phyloP scores from a whole-genome alignment of 1,140 invertebrate genomes.

The Choristoneura fumiferana region DNA sequence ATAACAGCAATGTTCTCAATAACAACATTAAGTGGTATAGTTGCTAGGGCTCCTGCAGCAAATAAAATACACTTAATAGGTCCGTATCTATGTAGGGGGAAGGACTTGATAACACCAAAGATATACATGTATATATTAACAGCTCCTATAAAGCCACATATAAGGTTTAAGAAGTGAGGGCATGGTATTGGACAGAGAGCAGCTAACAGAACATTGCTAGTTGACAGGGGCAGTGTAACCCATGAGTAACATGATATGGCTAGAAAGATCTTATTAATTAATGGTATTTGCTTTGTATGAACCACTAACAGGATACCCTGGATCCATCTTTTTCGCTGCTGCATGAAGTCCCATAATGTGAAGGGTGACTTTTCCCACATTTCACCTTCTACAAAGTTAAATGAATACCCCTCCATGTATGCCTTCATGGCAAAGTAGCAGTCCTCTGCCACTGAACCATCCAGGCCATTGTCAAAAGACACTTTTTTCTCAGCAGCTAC shows the following conservation, averaged over 20 bases:
- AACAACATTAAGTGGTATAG: slow-evolving; percentile 94
- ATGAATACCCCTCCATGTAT: slow-evolving; percentile 89
- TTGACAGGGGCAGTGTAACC: slow-evolving; percentile 95
- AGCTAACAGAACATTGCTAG: slow-evolving; percentile 92
- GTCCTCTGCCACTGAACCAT: slow-evolving; percentile 98
- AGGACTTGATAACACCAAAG: slow-evolving; percentile 97
- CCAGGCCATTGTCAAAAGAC: slow-evolving; percentile 96
- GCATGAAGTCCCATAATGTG: slow-evolving; percentile 95
- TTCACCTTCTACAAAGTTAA: slow-evolving; percentile 97
- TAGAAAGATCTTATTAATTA: slow-evolving; percentile 90
- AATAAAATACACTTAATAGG: slow-evolving; percentile 88
- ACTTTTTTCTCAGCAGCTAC: slow-evolving; percentile 92
- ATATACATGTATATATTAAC: slow-evolving; percentile 98
- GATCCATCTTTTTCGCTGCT: slow-evolving; percentile 97
- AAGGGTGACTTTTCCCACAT: slow-evolving; percentile 99
- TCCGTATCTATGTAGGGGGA: slow-evolving; percentile 92
- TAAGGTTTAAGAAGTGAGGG: slow-evolving; percentile 88
- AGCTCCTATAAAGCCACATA: slow-evolving; percentile 93
- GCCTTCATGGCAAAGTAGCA: slow-evolving; percentile 98
- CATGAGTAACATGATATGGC: slow-evolving; percentile 96
- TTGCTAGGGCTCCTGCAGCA: slow-evolving; percentile 90
- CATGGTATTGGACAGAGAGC: slow-evolving; percentile 93
- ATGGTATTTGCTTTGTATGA: slow-evolving; percentile 91
- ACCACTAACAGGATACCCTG: slow-evolving; percentile 97
- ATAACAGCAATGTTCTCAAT: slow-evolving; percentile 97